Evolutionary conservation across 2,888 invertebrate species (phyloP).

Genomic region (Trissoscelio sp.): DNA sequence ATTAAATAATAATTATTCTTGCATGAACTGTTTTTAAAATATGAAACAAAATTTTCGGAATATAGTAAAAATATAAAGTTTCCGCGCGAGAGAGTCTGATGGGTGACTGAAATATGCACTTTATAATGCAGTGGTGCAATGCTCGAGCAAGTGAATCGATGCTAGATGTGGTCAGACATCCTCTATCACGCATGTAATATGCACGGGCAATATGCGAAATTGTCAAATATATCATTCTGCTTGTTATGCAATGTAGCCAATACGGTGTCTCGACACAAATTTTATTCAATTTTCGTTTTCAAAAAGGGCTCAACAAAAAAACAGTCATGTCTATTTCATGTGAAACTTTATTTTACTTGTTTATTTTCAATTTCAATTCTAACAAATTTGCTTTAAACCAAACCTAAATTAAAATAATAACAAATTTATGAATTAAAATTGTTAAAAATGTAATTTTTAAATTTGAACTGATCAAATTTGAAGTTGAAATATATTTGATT

Average conservation of each 20-base stretch:
- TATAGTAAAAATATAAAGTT: conserved; percentile 14
- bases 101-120: conserved; percentile 59
- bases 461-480: no score
- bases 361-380: no score
- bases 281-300: conserved; percentile 78
- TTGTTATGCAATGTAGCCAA: conserved; percentile 75
- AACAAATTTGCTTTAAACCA: no score
- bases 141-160: conserved; percentile 71
- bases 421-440: no score
- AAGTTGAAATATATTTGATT: no score
- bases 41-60: conserved; percentile 2
- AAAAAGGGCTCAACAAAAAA: conserved; percentile 10
- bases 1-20: not conserved
- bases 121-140: conserved; percentile 57
- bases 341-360: no score
- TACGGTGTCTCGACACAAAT: conserved; percentile 69
- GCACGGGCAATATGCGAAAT: conserved; percentile 77
- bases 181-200: conserved; percentile 75
- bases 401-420: no score
- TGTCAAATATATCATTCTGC: conserved; percentile 80
- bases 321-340: not conserved
- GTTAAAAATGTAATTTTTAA: no score
- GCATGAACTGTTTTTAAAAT: not conserved
- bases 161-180: conserved; percentile 72
- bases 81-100: not conserved